Evolutionary conservation across 2,888 invertebrate species (phyloP).

Genomic region (Hipparchia semele): DNA sequence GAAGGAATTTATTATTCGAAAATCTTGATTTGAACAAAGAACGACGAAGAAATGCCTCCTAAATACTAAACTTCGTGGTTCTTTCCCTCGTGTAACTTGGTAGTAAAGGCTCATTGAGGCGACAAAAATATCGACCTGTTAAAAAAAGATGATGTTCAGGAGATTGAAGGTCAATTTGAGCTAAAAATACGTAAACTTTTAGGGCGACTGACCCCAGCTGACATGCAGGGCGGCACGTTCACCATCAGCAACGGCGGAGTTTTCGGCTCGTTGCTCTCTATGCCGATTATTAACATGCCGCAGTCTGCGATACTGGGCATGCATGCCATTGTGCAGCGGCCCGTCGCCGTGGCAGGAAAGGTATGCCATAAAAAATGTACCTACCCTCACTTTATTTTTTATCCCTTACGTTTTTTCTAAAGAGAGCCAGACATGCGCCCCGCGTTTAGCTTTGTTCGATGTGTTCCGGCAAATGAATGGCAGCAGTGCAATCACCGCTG

Average conservation of each 20-base stretch:
- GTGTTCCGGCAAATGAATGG: too few species aligned
- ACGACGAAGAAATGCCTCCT: too few species aligned
- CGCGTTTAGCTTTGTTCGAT: not conserved
- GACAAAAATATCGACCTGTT: slow-evolving; percentile 3
- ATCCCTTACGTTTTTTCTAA: slow-evolving; percentile 1
- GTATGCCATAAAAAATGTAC: slow-evolving; percentile 68
- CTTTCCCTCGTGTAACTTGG: not conserved
- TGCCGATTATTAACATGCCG: slow-evolving; percentile 99
- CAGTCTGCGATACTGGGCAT: slow-evolving; percentile 99
- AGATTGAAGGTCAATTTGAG: slow-evolving; percentile 11
- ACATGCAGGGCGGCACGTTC: slow-evolving; percentile 99
- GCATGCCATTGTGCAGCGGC: slow-evolving; percentile 97
- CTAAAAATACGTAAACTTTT: slow-evolving; percentile 29
- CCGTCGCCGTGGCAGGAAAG: slow-evolving; percentile 96
- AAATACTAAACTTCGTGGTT: not conserved
- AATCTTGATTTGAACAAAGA: too few species aligned
- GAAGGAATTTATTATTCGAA: too few species aligned
- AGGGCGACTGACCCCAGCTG: slow-evolving; percentile 92
- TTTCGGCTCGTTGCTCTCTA: slow-evolving; percentile 98
- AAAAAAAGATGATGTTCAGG: slow-evolving; percentile 1
- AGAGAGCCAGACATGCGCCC: not conserved
- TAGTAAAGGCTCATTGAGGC: not conserved
- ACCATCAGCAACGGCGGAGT: slow-evolving; percentile 99
- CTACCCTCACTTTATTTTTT: slow-evolving; percentile 4
- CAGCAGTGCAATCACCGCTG: too few species aligned